Evolutionary conservation across 2,888 invertebrate genomes (phyloP), one percentile per base, ranked within the genome.

Genomic region (Ophion slaviceki): DNA sequence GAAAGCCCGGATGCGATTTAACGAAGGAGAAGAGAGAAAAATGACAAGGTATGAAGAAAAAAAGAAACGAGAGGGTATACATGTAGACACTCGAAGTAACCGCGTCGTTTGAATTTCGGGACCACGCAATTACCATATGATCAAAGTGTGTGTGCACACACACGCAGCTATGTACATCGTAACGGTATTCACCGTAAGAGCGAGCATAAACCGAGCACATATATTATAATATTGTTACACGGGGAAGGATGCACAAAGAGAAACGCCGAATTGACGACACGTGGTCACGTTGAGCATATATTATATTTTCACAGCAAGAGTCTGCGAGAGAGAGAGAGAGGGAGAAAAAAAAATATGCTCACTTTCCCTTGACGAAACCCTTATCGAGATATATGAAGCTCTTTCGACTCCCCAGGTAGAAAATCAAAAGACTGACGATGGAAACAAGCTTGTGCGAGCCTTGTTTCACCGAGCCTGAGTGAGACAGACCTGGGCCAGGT

Each of bases 181-280:
- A 84, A 84, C 83, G 83, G 83, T 84, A 80, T 47, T 62, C 62
- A 59, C 61, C 83, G 79, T 80, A 84, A 84, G 70, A 84, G 74
- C 67, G 68, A 79, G 75, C 64, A 80, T 79, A 70, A 79, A 83
- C 67, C 74, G 79, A 53, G 68, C 68, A 47, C 72, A 70, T 78
- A 68, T 66, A 84, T 84, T 84, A 79, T 76, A 80, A 80, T 76
- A 79, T 61, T 80, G 76, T 76, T 76, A 76, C 64, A 77, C 64
- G 80, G 72, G 80, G 66, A 76, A 71, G 64, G 70, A 84, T 80
- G 59, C 57, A 57, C 74, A 67, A 78, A 67, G 72, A 61, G 66
- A 68, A 83, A 79, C 64, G 45, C 64, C 77, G 71, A 64, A 82
- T 78, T 45, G 71, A 64, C 71, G 80, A 80, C 80, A 45, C 80